Base-by-base conservation (phyloP, 2,888 invertebrate species). In the Thereva nobilitata region DNA sequence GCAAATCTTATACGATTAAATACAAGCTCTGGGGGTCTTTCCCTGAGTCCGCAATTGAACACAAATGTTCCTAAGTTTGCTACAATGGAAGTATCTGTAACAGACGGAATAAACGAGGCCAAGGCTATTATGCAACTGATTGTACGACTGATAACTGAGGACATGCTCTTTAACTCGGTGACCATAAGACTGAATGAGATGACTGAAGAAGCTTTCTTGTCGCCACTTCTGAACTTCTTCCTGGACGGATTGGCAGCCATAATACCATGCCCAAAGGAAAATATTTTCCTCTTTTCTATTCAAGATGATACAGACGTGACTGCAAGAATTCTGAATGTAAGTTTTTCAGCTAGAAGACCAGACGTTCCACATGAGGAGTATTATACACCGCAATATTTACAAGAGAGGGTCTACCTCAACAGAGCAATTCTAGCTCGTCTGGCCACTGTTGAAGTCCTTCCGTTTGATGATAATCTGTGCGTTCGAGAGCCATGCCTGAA, bases 391-490 rank as follows among this genome's bases (percentile, higher is more conserved):
- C 93, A 96, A 74, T 94, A 91, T 77, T 84, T 97, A 65, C 90
- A 95, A 73, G 97, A 97, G 79, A 85, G 92, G 34, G 93, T 97
- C n/a, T 97, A 97, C 79, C 83, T 97, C 12, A 95, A 97, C 76
- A 85, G 96, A 41, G 89, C 91, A 0, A 91, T 94, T 7, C 82
- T 97, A 34, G 93, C 95, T 0, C 85, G 93, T 68, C 82, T 97
- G 4, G 93, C 96, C 4, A 94, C 94, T 1, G 90, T 96, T 4
- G 91, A 92, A 86, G 93, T 97, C 0, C 81, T 97, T 6, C 96
- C 97, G 0, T 97, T 97, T 79, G 96, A 96, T 76, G 97, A 98
- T 79, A 96, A 97, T 81, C 85, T 97, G 0, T 98, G 97, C 79
- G 92, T 97, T 0, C 87, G 92, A 63, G 97, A 98, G 76, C 97